These are phyloP conservation scores for Argentina silus DNA, from an alignment of 2,797 vertebrate species.

Conservation along the genomic window DNA sequence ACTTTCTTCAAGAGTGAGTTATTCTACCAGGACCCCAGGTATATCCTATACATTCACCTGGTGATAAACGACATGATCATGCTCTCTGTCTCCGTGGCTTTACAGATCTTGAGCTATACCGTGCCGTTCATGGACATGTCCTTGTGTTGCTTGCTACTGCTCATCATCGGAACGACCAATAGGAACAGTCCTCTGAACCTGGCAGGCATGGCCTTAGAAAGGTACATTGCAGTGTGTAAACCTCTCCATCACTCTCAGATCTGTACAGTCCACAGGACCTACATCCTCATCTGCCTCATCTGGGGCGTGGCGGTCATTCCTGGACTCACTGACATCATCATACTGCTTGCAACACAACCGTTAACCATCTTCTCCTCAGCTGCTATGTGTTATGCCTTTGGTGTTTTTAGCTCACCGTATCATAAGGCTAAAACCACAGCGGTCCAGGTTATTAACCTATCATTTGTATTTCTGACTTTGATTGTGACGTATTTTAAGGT, in stretches of 20 bases:
- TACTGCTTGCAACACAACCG: constrained; percentile 32
- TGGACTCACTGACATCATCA: constrained; percentile 42
- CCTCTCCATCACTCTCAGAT: constrained; percentile 60
- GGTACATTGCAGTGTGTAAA: constrained; percentile 62
- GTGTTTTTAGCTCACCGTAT: constrained; percentile 31
- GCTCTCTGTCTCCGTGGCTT: constrained; percentile 33
- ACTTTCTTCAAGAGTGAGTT: constrained; percentile 49
- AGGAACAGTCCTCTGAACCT: constrained; percentile 62
- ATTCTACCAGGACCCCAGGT: constrained; percentile 61
- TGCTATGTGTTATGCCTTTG: constrained; percentile 3
- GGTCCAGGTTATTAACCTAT: constrained; percentile 40
- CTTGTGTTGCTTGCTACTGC: constrained; percentile 47
- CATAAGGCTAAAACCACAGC: constrained; percentile 15
- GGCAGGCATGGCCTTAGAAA: constrained; percentile 64
- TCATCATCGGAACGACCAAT: constrained; percentile 8
- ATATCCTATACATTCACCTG: constrained; percentile 67
- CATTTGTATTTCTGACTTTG: constrained; percentile 59
- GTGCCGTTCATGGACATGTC: not conserved
- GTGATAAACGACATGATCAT: constrained; percentile 70
- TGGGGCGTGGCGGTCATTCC: constrained; percentile 39
- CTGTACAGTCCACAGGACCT: constrained; percentile 57
- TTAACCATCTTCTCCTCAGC: constrained; percentile 17
- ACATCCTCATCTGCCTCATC: constrained; percentile 48
- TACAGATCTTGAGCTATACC: constrained; percentile 50
- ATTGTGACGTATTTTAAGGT: constrained; percentile 62